Evolutionary conservation across 2,888 invertebrate genomes (phyloP), one percentile per base, ranked within the genome.

Genomic region (Fissipunctia ypsillon): DNA sequence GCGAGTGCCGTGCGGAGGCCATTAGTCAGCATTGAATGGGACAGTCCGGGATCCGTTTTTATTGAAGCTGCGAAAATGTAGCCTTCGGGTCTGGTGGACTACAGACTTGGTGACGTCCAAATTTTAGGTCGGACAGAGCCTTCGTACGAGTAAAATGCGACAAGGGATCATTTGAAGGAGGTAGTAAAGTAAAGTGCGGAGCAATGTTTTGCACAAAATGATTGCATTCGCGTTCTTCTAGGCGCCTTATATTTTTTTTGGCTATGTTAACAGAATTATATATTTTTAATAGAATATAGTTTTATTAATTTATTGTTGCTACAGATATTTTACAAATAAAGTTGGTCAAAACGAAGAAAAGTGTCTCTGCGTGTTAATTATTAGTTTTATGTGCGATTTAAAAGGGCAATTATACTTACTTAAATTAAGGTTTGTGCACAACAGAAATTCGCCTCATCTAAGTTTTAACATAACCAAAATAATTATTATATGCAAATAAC

Each of bases 21-120:
- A 83, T 82, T 72, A 81, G 57, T 81, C 59, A 84, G 84, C 54
- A 71, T 76, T 65, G 68, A 81, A 84, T 84, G 81, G 77, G 81
- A 81, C 81, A 81, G 81, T 81, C 84, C 81, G 41, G 71, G 45
- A 68, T 61, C 56, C 57, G 48, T 81, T 84, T 84, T 81, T 84
- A 81, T 76, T 66, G 68, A 45, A 81, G 68, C 66, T 54, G 61
- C 9, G 54, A 69, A 83, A 73, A 71, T 81, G 77, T 81, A 50
- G 45, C 60, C 60, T 64, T 60, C 25, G 35, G 41, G 28, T 45
- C 57, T 22, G 50, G 16, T 43, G 64, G 65, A 43, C 43, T 59
- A 31, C 10, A 63, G 35, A 56, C 68, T 73, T 61, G 31, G 65
- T 25, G 66, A n/a, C 3, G 69, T 38, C 76, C 60, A 75, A 45